Conservation (phyloP, 30 jellyfish, hydroid and myxozoan species). For the Hydractinia symbiolongicarpus region DNA sequence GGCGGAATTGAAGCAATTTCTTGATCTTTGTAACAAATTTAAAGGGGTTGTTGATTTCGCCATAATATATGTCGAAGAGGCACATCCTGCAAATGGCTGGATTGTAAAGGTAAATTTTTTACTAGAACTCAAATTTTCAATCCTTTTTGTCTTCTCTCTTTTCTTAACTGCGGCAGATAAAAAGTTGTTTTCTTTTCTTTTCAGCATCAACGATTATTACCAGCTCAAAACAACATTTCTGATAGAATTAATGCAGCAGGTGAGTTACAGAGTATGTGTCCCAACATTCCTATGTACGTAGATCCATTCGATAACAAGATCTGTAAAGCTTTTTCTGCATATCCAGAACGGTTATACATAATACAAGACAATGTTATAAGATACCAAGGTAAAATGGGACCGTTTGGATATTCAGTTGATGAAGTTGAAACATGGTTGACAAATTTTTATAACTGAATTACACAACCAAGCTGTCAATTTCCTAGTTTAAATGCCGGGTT, state of each 20-base stretch:
- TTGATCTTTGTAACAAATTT: slow-evolving; percentile 41
- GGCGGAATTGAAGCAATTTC: slow-evolving; percentile 58
- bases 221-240: slow-evolving; percentile 34
- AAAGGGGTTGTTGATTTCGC: slow-evolving; percentile 64
- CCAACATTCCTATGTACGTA: slow-evolving; percentile 34
- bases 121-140: background rate
- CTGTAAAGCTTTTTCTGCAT: slow-evolving; percentile 44
- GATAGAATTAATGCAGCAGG: slow-evolving; percentile 53
- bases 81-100: slow-evolving; percentile 81
- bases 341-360: slow-evolving; percentile 64
- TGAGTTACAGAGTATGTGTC: slow-evolving; percentile 12
- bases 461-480: too few species aligned
- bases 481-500: too few species aligned
- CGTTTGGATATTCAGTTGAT: slow-evolving; percentile 33
- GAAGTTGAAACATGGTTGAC: slow-evolving; percentile 50
- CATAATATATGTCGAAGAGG: slow-evolving; percentile 77
- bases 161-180: background rate
- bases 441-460: background rate
- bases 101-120: slow-evolving; percentile 43
- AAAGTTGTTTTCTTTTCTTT: background rate
- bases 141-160: background rate
- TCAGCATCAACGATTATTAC: background rate
- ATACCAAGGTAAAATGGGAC: slow-evolving; percentile 70
- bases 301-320: slow-evolving; percentile 46
- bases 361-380: slow-evolving; percentile 49